phyloP scores from a whole-genome alignment of 2,797 vertebrate species.

The Mormyrus hasselquistii region DNA sequence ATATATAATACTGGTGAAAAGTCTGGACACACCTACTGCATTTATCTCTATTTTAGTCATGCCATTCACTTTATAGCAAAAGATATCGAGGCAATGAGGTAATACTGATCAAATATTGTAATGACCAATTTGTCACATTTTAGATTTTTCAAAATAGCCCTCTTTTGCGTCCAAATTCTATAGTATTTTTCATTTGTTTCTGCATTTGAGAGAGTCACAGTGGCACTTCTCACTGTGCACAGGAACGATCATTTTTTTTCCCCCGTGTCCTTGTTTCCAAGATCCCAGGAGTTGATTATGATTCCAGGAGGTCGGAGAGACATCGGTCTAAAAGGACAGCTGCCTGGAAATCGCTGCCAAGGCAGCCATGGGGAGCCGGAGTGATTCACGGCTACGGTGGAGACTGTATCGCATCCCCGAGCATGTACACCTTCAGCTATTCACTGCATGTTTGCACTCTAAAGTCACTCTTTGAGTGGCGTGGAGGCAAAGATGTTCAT shows the following conservation, averaged over 20 bases:
- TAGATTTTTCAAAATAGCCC: not conserved
- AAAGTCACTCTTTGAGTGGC: not conserved
- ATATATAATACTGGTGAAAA: not conserved
- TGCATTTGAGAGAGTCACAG: not conserved
- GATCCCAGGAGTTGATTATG: not conserved
- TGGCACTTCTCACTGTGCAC: not conserved
- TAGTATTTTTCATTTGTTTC: not conserved
- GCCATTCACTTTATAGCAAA: not conserved
- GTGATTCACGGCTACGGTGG: not conserved
- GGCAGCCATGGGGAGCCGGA: not conserved
- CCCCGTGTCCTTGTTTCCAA: not conserved
- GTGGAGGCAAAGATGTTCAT: not conserved
- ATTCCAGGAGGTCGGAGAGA: not conserved
- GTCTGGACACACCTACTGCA: not conserved
- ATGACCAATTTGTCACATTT: not conserved
- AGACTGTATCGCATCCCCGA: not conserved
- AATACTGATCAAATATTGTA: not conserved
- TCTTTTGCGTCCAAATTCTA: not conserved
- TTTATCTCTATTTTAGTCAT: not conserved
- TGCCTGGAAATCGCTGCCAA: not conserved
- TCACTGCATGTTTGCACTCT: not conserved
- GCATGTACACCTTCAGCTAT: not conserved
- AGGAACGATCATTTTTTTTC: not conserved
- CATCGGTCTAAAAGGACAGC: not conserved
- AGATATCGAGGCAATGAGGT: not conserved